A percentile compares a stretch with the other conserved stretches of the same genome.
Conservation (phyloP, 2,888 invertebrate genomes). For the Rotaria magnacalcarata region DNA sequence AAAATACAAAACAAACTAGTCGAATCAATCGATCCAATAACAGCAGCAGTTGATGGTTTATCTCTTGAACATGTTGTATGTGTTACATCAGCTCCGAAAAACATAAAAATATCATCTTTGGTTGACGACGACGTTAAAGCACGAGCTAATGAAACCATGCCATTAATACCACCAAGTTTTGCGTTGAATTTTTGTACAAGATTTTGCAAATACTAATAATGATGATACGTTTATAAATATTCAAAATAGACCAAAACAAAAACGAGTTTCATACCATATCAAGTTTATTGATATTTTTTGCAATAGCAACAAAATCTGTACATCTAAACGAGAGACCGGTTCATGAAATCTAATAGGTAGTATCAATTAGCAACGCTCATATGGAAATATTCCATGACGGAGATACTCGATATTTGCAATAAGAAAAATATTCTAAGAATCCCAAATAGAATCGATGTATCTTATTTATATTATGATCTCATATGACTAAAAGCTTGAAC, state of each 20-base stretch:
- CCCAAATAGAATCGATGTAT: too few species aligned
- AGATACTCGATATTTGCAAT: too few species aligned
- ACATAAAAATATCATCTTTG: slow-evolving; percentile 34
- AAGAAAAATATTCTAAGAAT: too few species aligned
- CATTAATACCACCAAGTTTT: slow-evolving; percentile 25
- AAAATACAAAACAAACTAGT: background rate
- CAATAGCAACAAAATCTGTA: slow-evolving; percentile 17
- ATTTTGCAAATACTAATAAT: slow-evolving; percentile 29
- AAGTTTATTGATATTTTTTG: slow-evolving; percentile 31
- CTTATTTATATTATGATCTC: too few species aligned
- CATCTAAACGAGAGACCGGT: background rate
- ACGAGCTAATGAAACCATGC: slow-evolving; percentile 9
- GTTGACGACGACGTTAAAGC: slow-evolving; percentile 27
- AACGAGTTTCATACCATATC: background rate
- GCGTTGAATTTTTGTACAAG: slow-evolving; percentile 34
- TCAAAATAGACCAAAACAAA: background rate
- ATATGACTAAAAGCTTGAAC: too few species aligned
- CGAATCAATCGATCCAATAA: slow-evolving; percentile 2
- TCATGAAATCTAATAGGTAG: too few species aligned
- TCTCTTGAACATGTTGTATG: slow-evolving; percentile 35
- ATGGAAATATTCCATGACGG: too few species aligned
- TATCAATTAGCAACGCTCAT: too few species aligned
- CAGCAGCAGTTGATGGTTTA: slow-evolving; percentile 25
- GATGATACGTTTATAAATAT: background rate
- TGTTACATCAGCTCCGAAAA: slow-evolving; percentile 35